Base-by-base conservation (phyloP, 2,113 vertebrate genomes). In the Psittacara wagleri region DNA sequence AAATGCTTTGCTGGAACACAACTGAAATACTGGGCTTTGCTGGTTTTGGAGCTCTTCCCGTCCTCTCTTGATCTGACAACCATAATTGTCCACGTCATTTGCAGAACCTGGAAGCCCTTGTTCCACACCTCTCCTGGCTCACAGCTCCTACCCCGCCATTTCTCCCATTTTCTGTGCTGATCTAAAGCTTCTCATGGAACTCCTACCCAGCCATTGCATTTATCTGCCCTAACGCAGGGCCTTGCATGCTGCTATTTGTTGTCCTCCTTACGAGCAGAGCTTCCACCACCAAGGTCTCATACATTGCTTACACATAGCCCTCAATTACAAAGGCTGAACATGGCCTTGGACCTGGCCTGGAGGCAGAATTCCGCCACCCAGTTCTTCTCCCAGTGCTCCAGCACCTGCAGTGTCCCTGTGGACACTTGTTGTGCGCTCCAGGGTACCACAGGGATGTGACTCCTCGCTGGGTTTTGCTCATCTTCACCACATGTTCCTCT, bases 331-430 rank as follows among this genome's bases (percentile, higher is more conserved):
- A 61, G 14, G 64, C 64, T 61, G 33, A 46, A 19, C 0, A 0
- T 1, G 0, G 31, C 22, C 12, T 23, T 0, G 0, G 25, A 41
- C 12, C 49, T 27, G 17, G 31, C 17, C 37, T 6, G 35, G 48
- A 4, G 7, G 68, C 10, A 28, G 43, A 20, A 27, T 68, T 33
- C 46, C 44, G 10, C 6, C 4, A 9, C 7, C 28, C 0, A 1
- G 10, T 25, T 46, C 28, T 8, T 28, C 6, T 29, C 49, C 51
- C 62, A 5, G 17, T 8, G 0, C 9, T 24, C 33, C 63, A 25
- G 79, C 46, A 33, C 57, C 52, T 57, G 57, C 57, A 59, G 7
- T 35, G 5, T 6, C 51, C 61, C 63, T 76, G 43, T 9, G 33
- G 25, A 35, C 31, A 15, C 70, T 29, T 3, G 11, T 25, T 43